Evolutionary conservation across 1,140 invertebrate genomes (phyloP).

Genomic region (Apocrypta bakeri): DNA sequence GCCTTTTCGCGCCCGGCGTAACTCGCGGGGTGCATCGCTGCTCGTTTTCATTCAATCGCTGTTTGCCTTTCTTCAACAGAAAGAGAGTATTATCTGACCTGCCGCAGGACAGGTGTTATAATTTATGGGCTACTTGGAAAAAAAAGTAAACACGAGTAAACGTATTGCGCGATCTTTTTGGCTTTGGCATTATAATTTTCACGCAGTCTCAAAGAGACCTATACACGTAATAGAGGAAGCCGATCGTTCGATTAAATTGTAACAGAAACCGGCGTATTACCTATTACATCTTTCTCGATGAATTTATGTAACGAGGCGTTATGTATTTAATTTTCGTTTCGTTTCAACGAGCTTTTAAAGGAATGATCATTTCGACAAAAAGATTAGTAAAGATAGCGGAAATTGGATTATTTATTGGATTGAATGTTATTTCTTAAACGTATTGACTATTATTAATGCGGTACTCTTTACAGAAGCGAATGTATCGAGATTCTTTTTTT

Average conservation of each 20-base stretch:
- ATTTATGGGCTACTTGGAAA: constrained; percentile 38
- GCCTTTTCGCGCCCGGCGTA: constrained; percentile 41
- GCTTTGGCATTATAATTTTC: constrained; percentile 21
- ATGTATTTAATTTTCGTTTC: too few relatives aligned
- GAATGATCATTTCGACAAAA: too few relatives aligned
- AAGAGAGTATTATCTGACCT: neutral
- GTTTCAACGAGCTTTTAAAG: too few relatives aligned
- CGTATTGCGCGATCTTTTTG: constrained; percentile 22
- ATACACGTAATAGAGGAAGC: neutral
- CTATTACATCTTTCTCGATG: too few relatives aligned
- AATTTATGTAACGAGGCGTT: too few relatives aligned
- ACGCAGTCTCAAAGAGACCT: neutral
- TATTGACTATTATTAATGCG: too few relatives aligned
- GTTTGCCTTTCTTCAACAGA: neutral
- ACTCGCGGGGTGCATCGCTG: constrained; percentile 2
- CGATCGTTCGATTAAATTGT: neutral
- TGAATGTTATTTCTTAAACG: too few relatives aligned
- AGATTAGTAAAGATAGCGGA: too few relatives aligned
- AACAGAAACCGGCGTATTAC: too few relatives aligned
- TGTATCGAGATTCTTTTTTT: too few relatives aligned
- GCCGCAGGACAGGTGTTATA: neutral
- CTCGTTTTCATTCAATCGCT: neutral
- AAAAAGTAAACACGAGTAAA: constrained; percentile 15
- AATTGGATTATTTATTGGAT: too few relatives aligned
- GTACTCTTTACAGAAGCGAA: too few relatives aligned